Conservation (phyloP, 1,140 invertebrate genomes). For the Zelostemma sp. region DNA sequence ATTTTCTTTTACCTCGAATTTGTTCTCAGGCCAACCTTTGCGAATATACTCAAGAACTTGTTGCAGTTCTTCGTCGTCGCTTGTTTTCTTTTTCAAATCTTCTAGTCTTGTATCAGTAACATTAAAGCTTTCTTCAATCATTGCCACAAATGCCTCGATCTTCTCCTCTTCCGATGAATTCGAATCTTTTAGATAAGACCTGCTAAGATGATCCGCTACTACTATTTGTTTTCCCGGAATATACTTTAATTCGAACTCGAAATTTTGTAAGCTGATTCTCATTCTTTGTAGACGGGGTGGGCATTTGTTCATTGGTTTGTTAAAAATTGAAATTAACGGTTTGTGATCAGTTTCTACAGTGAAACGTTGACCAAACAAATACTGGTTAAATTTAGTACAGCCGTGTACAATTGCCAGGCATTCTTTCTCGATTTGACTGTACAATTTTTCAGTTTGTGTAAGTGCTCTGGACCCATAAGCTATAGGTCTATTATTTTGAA, state of each 20-base stretch:
- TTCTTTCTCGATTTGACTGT: conserved; percentile 66
- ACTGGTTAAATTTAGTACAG: conserved; percentile 49
- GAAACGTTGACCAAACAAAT: conserved; percentile 48
- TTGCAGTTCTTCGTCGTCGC: conserved; percentile 3
- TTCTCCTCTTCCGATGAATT: conserved; percentile 1
- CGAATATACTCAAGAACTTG: conserved; percentile 1
- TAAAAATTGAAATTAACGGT: conserved; percentile 58
- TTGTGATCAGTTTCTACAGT: conserved; percentile 66
- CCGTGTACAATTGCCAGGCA: conserved; percentile 65
- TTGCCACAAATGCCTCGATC: conserved; percentile 12
- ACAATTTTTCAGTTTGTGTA: conserved; percentile 38
- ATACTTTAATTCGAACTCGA: conserved; percentile 58
- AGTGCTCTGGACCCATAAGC: conserved; percentile 49
- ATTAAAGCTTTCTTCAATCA: not conserved
- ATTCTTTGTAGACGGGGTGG: conserved; percentile 62
- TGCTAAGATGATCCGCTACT: conserved; percentile 62
- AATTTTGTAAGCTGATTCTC: conserved; percentile 46
- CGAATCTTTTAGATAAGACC: conserved; percentile 41
- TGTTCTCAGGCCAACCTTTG: conserved; percentile 7
- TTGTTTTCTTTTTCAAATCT: not conserved
- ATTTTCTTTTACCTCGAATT: not conserved
- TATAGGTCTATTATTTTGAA: conserved; percentile 41
- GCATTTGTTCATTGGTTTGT: conserved; percentile 59
- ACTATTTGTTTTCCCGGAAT: conserved; percentile 63
- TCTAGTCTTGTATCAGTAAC: conserved; percentile 1